Evolutionary conservation across 2,113 vertebrate species (phyloP), one percentile per base, ranked within the genome.

Genomic region (Rissa tridactyla): DNA sequence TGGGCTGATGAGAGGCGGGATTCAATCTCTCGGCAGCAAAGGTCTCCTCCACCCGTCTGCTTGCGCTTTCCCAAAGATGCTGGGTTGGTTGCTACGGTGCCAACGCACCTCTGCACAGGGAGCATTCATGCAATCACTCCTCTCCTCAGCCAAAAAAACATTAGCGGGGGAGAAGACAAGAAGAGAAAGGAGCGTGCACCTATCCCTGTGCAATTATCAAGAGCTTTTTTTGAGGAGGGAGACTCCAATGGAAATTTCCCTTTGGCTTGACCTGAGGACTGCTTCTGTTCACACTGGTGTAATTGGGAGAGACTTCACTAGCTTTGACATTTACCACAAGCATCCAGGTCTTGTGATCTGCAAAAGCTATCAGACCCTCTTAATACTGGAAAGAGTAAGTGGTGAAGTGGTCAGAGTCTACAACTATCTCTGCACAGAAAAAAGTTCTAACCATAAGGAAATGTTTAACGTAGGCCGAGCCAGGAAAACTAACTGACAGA

Each of bases 301-400:
- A 49, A 78, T 2, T 10, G 30, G 20, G 34, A 90, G 47, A 27
- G 61, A 69, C 72, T 89, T 71, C 11, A 25, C 13, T 11, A 60
- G 26, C 55, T 51, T 29, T 14, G 69, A 52, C 38, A 29, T 19
- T 72, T 26, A 21, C 5, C 60, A 73, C 38, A 26, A 7, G 13
- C 70, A 36, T 10, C 73, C 0, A 0, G 11, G 3, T 38, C 92
- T 34, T 75, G 72, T 72, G 65, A 89, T 15, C 18, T 2, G 1
- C 57, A 54, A 69, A 78, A 68, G 65, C 57, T 68, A 26, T 16
- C 61, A 60, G 57, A 75, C 6, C 16, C 34, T 26, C 22, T 58
- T 18, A 46, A 51, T 9, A 44, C 2, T 49, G 34, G 46, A 27
- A 38, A 42, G 32, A 49, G 60, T 32, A 47, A 61, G 34, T 11